Evolutionary conservation across 2,113 vertebrate species (phyloP).

Genomic region (Salminus brasiliensis): DNA sequence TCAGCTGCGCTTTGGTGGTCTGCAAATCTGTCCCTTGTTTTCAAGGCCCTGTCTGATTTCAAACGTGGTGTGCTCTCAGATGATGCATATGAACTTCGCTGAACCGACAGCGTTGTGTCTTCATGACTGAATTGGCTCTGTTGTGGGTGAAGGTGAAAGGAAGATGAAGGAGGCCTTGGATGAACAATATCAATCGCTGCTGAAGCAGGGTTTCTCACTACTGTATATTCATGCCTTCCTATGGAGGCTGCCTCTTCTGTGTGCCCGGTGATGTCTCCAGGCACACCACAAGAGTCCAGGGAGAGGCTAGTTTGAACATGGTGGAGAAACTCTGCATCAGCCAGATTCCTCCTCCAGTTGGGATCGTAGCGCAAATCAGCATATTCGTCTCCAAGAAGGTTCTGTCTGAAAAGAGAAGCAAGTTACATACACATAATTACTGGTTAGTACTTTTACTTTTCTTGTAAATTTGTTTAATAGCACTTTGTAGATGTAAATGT

Average conservation of each 20-base stretch:
- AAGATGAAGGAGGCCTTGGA: slow-evolving; percentile 41
- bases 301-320: not conserved
- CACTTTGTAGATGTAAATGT: too few relatives aligned
- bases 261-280: slow-evolving; percentile 3
- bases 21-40: not conserved
- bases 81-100: slow-evolving; percentile 7
- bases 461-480: too few relatives aligned
- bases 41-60: not conserved
- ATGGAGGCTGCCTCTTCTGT: slow-evolving; percentile 2
- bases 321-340: slow-evolving; percentile 25
- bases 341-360: slow-evolving; percentile 74
- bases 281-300: slow-evolving; percentile 21
- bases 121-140: slow-evolving; percentile 6
- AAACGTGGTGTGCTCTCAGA: not conserved
- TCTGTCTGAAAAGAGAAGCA: slow-evolving; percentile 47
- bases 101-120: not conserved
- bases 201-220: slow-evolving; percentile 29
- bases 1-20: not conserved
- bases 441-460: too few relatives aligned
- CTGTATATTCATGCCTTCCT: slow-evolving; percentile 46
- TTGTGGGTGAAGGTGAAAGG: slow-evolving; percentile 57
- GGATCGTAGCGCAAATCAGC: slow-evolving; percentile 77
- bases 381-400: slow-evolving; percentile 65
- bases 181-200: not conserved
- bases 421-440: too few relatives aligned